Evolutionary conservation across 37 sponge, comb jelly and placozoan genomes (phyloP).

Genomic region (Corticium candelabrum): DNA sequence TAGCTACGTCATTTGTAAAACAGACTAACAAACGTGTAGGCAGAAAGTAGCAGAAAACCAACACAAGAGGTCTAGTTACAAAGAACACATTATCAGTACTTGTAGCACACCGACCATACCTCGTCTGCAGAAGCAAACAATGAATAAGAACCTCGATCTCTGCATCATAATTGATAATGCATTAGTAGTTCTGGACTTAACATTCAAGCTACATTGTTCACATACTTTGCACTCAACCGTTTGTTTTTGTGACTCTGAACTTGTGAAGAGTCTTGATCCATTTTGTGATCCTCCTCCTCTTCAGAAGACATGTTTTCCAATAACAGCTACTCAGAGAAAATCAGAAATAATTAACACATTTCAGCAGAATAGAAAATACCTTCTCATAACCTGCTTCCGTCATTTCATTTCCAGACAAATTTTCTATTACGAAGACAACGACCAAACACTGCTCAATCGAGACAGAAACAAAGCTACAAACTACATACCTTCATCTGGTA

Average conservation of each 20-base stretch:
- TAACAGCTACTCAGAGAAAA: conserved; percentile 42
- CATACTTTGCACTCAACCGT: conserved; percentile 9
- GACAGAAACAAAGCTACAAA: background rate
- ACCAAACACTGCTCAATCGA: background rate
- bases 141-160: conserved; percentile 18
- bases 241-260: conserved; percentile 16
- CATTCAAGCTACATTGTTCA: background rate
- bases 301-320: conserved; percentile 49
- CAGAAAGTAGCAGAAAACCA: no score
- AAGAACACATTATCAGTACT: no score
- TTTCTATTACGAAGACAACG: no score
- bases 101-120: conserved; percentile 11
- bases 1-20: no score
- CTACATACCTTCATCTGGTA: background rate
- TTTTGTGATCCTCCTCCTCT: conserved; percentile 22
- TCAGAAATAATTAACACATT: background rate
- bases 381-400: conserved; percentile 7
- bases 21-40: no score
- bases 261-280: conserved; percentile 3
- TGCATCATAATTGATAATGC: background rate
- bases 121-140: conserved; percentile 75
- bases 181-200: no score
- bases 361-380: background rate
- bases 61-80: no score
- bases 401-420: conserved; percentile 13